Evolutionary conservation across 2,797 vertebrate species (phyloP), one percentile per base, ranked within the genome.

Genomic region (Anabas testudineus): DNA sequence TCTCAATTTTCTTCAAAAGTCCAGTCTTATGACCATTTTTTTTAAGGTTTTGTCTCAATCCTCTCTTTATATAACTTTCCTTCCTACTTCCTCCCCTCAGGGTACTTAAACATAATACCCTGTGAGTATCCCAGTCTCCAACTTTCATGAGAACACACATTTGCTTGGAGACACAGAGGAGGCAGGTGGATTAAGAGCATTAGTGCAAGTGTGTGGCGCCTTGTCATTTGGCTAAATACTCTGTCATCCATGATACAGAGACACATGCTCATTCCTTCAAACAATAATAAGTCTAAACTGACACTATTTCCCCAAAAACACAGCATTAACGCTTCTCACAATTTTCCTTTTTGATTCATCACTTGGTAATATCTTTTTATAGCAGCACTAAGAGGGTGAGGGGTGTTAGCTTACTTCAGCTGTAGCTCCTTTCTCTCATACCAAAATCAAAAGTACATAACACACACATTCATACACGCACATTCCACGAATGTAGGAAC

Each of bases 131-230:
- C 45, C n/a, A 14, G 30, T 24, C 13, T 1, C 15, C 10, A 58
- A 49, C 34, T 63, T 61, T 52, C 70, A 80, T 78, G 81, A 65
- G 76, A 83, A 82, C 59, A 10, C 67, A 66, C 56, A 70, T 73
- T 59, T 2, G 6, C 64, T 49, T 15, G 0, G 68, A 81, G 90
- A 88, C 84, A 71, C 61, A 19, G 71, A 70, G 86, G 82, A 87
- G 89, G 82, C 82, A 75, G 61, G 60, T 72, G 78, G 88, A 88
- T 91, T 84, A 83, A 64, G 57, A 47, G 83, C 3, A 69, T 86
- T 81, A 85, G 36, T 26, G 80, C 10, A 60, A 65, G 49, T 78
- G 67, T 71, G 74, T 60, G 66, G 66, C 21, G 75, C 76, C 74
- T 66, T 75, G 41, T 87, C 69, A 86, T 85, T 80, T 80, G 21